These are phyloP conservation scores for Avahi laniger DNA, from an alignment of 2,797 vertebrate species.

Conservation along the genomic window DNA sequence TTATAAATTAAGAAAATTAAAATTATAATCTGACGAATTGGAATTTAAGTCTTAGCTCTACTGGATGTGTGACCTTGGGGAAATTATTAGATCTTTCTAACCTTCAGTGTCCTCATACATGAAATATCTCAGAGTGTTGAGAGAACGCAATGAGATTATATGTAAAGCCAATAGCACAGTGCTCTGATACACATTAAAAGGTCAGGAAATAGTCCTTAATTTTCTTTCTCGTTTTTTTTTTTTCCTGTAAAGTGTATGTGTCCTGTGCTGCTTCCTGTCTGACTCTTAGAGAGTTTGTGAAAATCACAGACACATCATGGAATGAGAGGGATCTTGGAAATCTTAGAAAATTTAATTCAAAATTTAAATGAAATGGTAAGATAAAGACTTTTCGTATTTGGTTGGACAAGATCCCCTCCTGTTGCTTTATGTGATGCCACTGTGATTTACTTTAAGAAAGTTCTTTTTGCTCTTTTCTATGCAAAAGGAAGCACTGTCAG, in stretches of 20 bases:
- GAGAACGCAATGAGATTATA: background rate
- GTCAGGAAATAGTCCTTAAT: background rate
- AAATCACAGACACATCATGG: background rate
- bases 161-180: conserved; percentile 10
- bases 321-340: background rate
- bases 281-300: background rate
- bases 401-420: background rate
- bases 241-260: background rate
- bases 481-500: background rate
- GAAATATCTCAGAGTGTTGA: background rate
- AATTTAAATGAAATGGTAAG: background rate
- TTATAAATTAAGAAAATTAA: conserved; percentile 50
- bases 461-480: background rate
- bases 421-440: background rate
- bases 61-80: background rate
- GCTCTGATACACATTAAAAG: background rate
- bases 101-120: background rate
- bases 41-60: background rate
- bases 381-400: background rate
- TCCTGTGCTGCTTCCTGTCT: background rate
- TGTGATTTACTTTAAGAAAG: background rate
- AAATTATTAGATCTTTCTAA: conserved; percentile 43
- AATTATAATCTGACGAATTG: conserved; percentile 43
- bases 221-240: background rate
- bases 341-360: background rate